Evolutionary conservation across 2,888 invertebrate genomes (phyloP).

Genomic region (Reticulitermes lucifugus): DNA sequence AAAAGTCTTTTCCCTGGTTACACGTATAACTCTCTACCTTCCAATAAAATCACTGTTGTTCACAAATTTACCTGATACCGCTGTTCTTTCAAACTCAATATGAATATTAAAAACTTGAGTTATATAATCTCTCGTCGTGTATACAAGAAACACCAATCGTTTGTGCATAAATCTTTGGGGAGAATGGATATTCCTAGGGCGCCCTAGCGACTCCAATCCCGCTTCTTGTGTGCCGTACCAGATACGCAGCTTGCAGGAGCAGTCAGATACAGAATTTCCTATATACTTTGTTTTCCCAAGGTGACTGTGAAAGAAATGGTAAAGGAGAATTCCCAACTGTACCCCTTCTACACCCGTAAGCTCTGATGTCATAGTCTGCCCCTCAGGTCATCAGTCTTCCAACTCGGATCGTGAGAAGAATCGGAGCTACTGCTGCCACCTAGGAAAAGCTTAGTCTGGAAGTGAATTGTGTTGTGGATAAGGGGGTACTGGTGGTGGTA

Average conservation of each 20-base stretch:
- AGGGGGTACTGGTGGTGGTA: not conserved
- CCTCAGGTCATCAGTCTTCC: slow-evolving; percentile 48
- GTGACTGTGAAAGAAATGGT: slow-evolving; percentile 46
- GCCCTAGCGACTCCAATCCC: not conserved
- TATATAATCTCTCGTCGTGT: not conserved
- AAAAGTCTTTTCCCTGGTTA: not conserved
- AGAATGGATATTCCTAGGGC: not conserved
- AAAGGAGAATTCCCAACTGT: slow-evolving; percentile 44
- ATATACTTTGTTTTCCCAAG: slow-evolving; percentile 46
- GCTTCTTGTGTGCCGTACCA: not conserved
- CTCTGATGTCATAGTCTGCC: slow-evolving; percentile 46
- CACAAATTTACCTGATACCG: not conserved
- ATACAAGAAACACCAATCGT: not conserved
- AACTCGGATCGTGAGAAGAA: slow-evolving; percentile 41
- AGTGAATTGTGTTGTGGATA: not conserved
- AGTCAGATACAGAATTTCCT: slow-evolving; percentile 42
- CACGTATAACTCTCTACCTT: not conserved
- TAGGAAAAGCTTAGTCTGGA: slow-evolving; percentile 2
- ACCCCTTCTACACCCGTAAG: slow-evolving; percentile 19
- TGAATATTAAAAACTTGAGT: not conserved
- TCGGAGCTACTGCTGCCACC: slow-evolving; percentile 14
- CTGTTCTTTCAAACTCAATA: not conserved
- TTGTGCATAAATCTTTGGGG: not conserved
- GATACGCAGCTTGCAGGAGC: not conserved
- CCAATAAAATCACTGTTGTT: not conserved